Evolutionary conservation across 2,797 vertebrate species (phyloP), one percentile per base, ranked within the genome.

Genomic region (Tympanoctomys barrerae): DNA sequence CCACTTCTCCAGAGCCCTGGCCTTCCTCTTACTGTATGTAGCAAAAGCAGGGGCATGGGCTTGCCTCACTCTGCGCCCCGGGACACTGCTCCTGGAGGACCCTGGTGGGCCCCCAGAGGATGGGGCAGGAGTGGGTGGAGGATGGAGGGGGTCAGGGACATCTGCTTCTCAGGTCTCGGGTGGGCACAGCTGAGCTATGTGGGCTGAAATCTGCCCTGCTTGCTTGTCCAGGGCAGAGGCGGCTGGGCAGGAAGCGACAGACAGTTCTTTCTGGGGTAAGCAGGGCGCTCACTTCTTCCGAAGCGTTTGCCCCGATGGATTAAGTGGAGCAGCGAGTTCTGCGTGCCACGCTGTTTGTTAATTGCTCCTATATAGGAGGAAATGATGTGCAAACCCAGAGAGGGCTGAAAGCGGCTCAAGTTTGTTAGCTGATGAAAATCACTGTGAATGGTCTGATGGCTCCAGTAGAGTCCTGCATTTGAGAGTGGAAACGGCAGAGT

Each of bases 131-230:
- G 71, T 12, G 4, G 57, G 33, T 28, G 18, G 42, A 52, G 57
- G 59, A 64, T 39, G 42, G 28, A 12, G 52, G 21, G 39, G 36
- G 36, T 8, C 19, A 84, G 80, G 36, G 16, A 9, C 80, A 7
- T 26, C 10, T 1, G 46, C 64, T 33, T 26, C 39, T 26, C 5
- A 28, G 39, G 64, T 10, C 61, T 28, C 18, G 19, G n/a, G n/a
- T 59, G 11, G 77, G 79, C 57, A 18, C 14, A 26, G 0, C 3
- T 5, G 18, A 54, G 21, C 68, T 5, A 0, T 0, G 7, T 7
- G 36, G 31, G 9, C 1, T 5, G 24, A 9, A 13, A 31, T 9
- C 59, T 4, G 6, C 10, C 10, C 59, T 39, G 75, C 21, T 22
- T 8, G 49, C 22, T 57, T n/a, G 64, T 73, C 33, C 31, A 19